Base-by-base conservation (phyloP, 2,888 invertebrate species). In the Sminthurides aquaticus region DNA sequence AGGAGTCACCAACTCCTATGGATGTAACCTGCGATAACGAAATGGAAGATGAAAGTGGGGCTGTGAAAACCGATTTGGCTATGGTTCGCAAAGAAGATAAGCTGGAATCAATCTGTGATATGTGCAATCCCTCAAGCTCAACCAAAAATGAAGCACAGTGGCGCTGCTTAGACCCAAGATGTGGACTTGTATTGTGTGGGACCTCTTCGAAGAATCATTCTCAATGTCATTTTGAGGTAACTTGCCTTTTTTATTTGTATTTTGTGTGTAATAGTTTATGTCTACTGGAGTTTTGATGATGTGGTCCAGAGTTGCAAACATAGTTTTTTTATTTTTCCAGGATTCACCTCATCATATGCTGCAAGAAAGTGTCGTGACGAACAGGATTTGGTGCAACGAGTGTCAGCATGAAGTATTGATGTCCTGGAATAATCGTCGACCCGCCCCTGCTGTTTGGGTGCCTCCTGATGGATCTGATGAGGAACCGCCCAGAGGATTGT, bases 351-450 rank as follows among this genome's bases (percentile, higher is more conserved):
- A 80, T 20, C 91, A 92, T 79, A 87, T 87, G 75, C 84, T 90
- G 74, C 87, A 92, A 78, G 86, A 94, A 84, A 93, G 94, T 78
- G 79, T 93, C 65, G 86, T 88, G 1, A 91, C 90, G 0, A 84
- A 87, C 76, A 82, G 92, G 71, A 85, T 93, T 75, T 94, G 94
- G 92, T 95, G 94, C 79, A 91, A 91, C 77, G 78, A 84, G 67
- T 95, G 94, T 81, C 87, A 91, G 76, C 83, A 82, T 61, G 94
- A 95, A 79, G 89, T 94, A 1, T 86, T 86, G 76, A 80, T 69
- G 24, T 68, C 69, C 48, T 69, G 67, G 58, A 72, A 65, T 59
- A 76, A 64, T 68, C 75, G 71, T 56, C 74, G 52, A 69, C 70
- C 57, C 72, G 75, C 75, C 70, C 75, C 76, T 66, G 68, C 73